A percentile compares a stretch with the other conserved stretches of the same genome.
phyloP scores from a whole-genome alignment of 2,113 vertebrate genomes.

The Lampris incognitus region DNA sequence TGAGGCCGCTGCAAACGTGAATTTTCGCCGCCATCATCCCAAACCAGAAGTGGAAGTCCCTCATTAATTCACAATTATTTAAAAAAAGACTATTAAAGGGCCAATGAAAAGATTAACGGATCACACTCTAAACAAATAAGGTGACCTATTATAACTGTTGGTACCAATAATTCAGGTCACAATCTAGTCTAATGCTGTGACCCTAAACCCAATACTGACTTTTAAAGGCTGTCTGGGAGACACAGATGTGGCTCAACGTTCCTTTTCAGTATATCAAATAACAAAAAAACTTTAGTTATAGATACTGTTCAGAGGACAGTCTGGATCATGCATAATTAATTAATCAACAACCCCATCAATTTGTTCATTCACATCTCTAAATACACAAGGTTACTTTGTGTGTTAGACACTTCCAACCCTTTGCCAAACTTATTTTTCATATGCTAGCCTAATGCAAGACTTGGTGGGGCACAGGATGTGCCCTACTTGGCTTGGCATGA shows the following conservation, averaged over 20 bases:
- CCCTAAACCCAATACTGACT: background rate
- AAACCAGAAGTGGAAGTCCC: too few relatives aligned
- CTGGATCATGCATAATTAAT: too few relatives aligned
- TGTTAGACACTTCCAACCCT: background rate
- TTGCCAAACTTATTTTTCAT: slow-evolving; percentile 9
- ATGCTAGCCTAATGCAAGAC: slow-evolving; percentile 17
- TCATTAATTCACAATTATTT: too few relatives aligned
- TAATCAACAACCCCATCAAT: background rate
- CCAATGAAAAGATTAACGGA: background rate
- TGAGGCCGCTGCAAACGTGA: too few relatives aligned
- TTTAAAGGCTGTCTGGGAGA: background rate
- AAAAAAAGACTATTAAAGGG: too few relatives aligned
- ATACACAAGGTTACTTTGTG: background rate
- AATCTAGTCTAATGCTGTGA: background rate
- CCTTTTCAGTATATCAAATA: background rate
- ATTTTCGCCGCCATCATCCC: too few relatives aligned
- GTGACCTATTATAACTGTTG: background rate
- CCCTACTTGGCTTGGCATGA: slow-evolving; percentile 34
- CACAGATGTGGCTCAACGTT: background rate
- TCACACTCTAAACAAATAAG: background rate
- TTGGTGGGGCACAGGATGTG: background rate
- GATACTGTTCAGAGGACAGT: too few relatives aligned
- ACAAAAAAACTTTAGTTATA: background rate
- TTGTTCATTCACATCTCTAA: too few relatives aligned
- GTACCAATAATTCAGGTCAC: background rate